Conservation (phyloP, 2,888 invertebrate species). For the Odontocerum albicorne region DNA sequence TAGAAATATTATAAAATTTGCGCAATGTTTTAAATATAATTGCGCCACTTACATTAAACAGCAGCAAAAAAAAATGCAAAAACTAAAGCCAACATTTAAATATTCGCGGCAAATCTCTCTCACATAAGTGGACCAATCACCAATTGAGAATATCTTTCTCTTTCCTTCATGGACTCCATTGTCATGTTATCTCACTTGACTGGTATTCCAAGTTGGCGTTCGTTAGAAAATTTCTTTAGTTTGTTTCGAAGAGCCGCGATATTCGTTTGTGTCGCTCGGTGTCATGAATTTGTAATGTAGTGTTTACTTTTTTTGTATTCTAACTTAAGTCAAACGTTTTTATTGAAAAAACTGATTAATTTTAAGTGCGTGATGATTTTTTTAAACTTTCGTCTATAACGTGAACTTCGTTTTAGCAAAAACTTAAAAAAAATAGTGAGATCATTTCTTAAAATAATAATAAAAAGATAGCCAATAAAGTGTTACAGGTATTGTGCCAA, state of each 20-base stretch:
- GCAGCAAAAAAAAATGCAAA: no score
- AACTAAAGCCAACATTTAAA: no score
- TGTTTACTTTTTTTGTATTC: conserved; percentile 11
- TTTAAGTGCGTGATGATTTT: neutral
- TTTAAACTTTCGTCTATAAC: neutral
- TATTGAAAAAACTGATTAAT: conserved; percentile 3
- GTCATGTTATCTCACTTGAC: no score
- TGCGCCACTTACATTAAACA: no score
- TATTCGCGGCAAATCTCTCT: conserved; percentile 7
- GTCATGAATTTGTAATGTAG: neutral
- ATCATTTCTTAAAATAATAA: conserved; percentile 33
- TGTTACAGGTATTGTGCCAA: conserved; percentile 28
- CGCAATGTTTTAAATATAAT: no score
- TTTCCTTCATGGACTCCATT: conserved; percentile 6
- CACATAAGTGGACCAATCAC: conserved; percentile 2
- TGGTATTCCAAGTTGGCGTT: no score
- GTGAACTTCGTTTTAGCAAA: neutral
- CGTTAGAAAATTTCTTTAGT: no score
- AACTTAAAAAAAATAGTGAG: conserved; percentile 21
- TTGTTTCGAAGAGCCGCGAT: neutral
- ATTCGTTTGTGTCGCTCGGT: neutral
- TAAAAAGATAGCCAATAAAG: conserved; percentile 19
- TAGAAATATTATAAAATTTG: no score
- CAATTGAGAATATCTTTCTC: neutral
- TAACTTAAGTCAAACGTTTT: conserved; percentile 11